A percentile compares a stretch with the other conserved stretches of the same genome.
phyloP scores from a whole-genome alignment of 2,888 invertebrate species.

The Agonum fuliginosum region DNA sequence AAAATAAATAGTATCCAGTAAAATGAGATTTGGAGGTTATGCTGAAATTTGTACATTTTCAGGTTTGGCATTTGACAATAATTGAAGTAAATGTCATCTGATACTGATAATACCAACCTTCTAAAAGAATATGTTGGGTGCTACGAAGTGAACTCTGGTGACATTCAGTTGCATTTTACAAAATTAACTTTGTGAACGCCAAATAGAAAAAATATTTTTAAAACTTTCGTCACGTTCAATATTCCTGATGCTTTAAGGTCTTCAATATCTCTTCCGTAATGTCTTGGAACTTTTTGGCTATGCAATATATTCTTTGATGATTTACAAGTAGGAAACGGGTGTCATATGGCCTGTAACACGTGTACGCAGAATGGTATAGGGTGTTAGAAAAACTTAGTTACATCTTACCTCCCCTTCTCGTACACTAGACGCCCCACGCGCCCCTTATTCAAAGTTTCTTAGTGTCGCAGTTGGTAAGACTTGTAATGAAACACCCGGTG shows the following conservation, averaged over 20 bases:
- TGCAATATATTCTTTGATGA: conserved; percentile 12
- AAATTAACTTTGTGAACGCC: no score
- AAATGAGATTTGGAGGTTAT: no score
- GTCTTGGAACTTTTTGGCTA: not conserved
- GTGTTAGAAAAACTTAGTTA: conserved; percentile 42
- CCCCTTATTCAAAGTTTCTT: conserved; percentile 43
- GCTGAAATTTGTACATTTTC: no score
- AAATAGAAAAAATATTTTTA: not conserved
- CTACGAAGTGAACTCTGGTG: no score
- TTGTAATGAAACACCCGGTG: conserved; percentile 49
- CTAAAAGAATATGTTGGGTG: no score
- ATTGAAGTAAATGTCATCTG: no score
- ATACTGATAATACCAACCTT: no score
- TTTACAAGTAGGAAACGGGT: conserved; percentile 35
- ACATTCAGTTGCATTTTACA: no score
- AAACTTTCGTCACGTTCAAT: not conserved
- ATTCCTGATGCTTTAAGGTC: not conserved
- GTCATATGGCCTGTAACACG: conserved; percentile 44
- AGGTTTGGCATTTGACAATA: no score
- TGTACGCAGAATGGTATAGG: conserved; percentile 41
- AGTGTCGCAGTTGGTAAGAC: conserved; percentile 22
- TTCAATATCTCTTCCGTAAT: not conserved
- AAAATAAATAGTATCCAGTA: no score
- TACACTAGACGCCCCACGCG: conserved; percentile 18
- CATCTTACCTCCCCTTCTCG: conserved; percentile 33